Evolutionary conservation across 2,888 invertebrate species (phyloP), one percentile per base, ranked within the genome.

Genomic region (Pelosia muscerda): DNA sequence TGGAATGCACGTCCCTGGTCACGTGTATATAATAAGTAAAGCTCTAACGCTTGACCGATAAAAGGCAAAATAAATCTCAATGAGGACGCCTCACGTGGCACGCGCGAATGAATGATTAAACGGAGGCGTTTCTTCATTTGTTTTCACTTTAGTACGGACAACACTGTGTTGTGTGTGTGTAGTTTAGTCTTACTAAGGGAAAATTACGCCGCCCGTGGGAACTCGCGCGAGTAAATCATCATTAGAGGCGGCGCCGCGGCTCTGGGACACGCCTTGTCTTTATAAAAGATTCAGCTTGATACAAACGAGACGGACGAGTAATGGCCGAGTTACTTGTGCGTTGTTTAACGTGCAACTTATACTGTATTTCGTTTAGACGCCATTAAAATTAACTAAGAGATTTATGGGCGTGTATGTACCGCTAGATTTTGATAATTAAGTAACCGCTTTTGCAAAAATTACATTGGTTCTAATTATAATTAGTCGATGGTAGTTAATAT

Each of bases 261-360:
- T 81, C 82, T 81, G 88, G 86, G 92, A 91, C 92, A 89, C 85
- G 88, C 86, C 88, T 88, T 83, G 89, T 91, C 90, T 91, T 91
- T 92, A 93, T 93, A 93, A 93, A 93, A 93, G 89, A 93, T 93
- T 93, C 93, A 93, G 86, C 87, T 86, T 90, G 88, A 91, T 90
- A 92, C 91, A 89, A 89, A 92, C 90, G 86, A 91, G 90, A 86
- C 88, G 84, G 81, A 81, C 86, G 85, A 90, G 84, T 90, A 90
- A 91, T 87, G 86, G 85, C 81, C 60, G 74, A 76, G 81, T 78
- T 84, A 78, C 81, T 81, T 81, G 75, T 76, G 76, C 71, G 74
- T 77, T 76, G 73, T 75, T 77, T 66, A 69, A 70, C 66, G 69
- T 71, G 69, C 75, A 78, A 75, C 75, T 83, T 73, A 34, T 67